Conservation (phyloP, 2,797 vertebrate genomes). For the Lemur catta region DNA sequence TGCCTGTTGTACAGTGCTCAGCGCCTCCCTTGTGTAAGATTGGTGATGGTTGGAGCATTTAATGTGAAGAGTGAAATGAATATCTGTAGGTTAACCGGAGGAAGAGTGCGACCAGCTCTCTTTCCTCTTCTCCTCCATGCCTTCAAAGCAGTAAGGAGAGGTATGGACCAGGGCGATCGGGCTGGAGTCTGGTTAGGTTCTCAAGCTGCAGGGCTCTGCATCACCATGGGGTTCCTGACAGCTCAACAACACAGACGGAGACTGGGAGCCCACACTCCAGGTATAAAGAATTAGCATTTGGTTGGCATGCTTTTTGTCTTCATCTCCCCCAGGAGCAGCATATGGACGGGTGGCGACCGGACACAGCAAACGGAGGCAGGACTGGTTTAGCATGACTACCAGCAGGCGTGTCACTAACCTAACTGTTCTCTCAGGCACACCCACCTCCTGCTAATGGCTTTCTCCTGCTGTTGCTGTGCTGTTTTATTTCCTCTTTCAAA, state of each 20-base stretch:
- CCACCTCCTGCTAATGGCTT: not conserved
- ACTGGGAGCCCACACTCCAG: not conserved
- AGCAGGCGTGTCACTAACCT: not conserved
- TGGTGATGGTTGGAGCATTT: not conserved
- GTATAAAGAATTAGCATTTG: not conserved
- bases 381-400: not conserved
- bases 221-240: not conserved
- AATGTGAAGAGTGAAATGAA: not conserved
- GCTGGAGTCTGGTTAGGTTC: not conserved
- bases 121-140: not conserved
- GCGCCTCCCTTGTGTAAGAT: too few species aligned
- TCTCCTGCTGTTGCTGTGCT: not conserved
- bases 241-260: not conserved
- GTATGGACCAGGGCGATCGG: not conserved
- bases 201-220: not conserved
- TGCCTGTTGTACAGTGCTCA: accelerated
- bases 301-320: not conserved
- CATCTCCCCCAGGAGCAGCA: not conserved
- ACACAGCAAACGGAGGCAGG: not conserved
- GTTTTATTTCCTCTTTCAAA: not conserved
- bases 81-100: not conserved
- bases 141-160: not conserved
- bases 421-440: not conserved
- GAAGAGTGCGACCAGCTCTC: too few species aligned
- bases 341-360: not conserved